Percentiles rank a stretch among this genome's conserved stretches.
Conservation (phyloP, 1,140 invertebrate species). For the Onthophagus taurus region DNA sequence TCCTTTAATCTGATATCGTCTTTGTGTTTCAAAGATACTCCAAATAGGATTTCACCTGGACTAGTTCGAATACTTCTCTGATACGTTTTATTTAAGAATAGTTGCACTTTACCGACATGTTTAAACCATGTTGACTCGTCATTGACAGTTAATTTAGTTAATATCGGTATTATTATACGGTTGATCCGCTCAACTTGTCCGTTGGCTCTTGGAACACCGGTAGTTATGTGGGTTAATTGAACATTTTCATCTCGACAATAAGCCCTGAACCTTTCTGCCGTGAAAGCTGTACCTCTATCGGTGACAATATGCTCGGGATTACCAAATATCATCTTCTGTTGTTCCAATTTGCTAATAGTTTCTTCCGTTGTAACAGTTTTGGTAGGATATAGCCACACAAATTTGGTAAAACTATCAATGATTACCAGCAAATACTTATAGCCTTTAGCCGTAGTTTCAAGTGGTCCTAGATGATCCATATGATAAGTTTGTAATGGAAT, state of each 20-base stretch:
- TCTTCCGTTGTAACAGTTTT: constrained; percentile 1
- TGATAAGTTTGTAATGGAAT: constrained; percentile 29
- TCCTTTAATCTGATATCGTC: constrained; percentile 12
- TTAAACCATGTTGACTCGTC: too few species aligned
- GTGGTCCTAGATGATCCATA: constrained; percentile 16
- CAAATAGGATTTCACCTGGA: constrained; percentile 11
- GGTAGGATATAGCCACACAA: constrained; percentile 14
- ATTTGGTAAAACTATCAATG: constrained; percentile 27
- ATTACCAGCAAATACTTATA: constrained; percentile 27
- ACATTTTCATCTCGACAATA: too few species aligned
- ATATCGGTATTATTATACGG: too few species aligned
- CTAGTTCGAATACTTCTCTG: not conserved
- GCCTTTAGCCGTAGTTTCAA: constrained; percentile 21
- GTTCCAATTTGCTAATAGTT: not conserved
- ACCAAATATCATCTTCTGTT: too few species aligned
- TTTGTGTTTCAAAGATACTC: constrained; percentile 12
- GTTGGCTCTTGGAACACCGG: too few species aligned
- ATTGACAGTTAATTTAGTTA: too few species aligned
- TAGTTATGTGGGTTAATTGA: too few species aligned
- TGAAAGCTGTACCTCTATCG: too few species aligned
- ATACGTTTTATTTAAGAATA: not conserved
- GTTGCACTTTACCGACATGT: too few species aligned
- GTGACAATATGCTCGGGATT: too few species aligned
- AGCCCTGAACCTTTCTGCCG: too few species aligned
- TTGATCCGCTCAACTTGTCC: too few species aligned